Percentiles rank a stretch among this genome's conserved stretches.
These are phyloP conservation scores for Zosterops lateralis DNA, from an alignment of 2,113 vertebrate genomes.

Conservation along the genomic window DNA sequence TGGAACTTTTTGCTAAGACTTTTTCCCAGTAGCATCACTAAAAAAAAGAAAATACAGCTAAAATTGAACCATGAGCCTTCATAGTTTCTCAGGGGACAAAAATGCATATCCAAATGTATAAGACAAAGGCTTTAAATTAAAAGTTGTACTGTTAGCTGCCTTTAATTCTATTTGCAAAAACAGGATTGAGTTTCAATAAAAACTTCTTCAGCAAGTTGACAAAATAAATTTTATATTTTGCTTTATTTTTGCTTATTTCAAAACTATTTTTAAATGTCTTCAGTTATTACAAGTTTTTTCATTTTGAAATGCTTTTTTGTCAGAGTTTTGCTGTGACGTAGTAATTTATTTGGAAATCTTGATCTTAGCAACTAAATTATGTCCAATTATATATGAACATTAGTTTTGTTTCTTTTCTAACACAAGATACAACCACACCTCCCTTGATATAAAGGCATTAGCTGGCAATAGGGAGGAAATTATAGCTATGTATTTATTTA, in stretches of 20 bases:
- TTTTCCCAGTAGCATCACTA: not conserved
- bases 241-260: not conserved
- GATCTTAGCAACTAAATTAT: not conserved
- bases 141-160: not conserved
- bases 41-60: not conserved
- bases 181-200: not conserved
- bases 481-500: not conserved
- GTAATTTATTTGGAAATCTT: not conserved
- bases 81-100: not conserved
- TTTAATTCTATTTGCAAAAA: not conserved
- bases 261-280: not conserved
- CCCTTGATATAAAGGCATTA: not conserved
- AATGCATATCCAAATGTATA: not conserved
- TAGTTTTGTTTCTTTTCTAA: not conserved
- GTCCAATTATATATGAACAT: not conserved
- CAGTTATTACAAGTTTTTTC: not conserved
- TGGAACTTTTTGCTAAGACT: not conserved
- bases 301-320: not conserved
- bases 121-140: not conserved
- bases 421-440: not conserved
- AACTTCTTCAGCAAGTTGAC: not conserved
- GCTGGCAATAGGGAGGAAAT: not conserved
- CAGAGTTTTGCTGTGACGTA: fast-evolving
- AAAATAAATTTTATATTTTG: not conserved
- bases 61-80: not conserved